Evolutionary conservation across 2,113 vertebrate genomes (phyloP).

Genomic region (Numenius arquata): DNA sequence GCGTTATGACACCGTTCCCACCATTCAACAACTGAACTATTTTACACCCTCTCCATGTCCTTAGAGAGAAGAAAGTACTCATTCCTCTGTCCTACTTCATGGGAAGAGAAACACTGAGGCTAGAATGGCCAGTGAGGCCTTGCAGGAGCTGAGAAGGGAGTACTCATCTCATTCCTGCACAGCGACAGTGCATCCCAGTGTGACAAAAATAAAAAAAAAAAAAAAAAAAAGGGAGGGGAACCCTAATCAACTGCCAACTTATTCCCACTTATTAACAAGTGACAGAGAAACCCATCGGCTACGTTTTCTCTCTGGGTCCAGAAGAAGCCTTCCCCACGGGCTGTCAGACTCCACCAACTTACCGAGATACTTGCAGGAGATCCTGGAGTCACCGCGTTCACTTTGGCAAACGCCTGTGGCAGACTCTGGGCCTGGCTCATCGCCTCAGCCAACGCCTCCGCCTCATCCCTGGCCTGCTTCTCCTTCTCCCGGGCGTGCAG

Average conservation of each 20-base stretch:
- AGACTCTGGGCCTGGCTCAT: conserved; percentile 56
- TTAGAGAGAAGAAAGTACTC: not conserved
- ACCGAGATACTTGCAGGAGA: conserved; percentile 89
- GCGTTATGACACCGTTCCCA: not conserved
- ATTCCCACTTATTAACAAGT: not conserved
- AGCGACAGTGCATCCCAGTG: rapidly evolving
- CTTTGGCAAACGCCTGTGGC: conserved; percentile 81
- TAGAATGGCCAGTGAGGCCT: not conserved
- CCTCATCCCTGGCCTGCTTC: conserved; percentile 80
- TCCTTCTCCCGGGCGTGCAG: conserved; percentile 88
- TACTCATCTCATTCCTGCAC: not conserved
- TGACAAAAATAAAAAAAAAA: not conserved
- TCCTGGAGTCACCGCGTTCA: conserved; percentile 82
- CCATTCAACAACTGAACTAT: not conserved
- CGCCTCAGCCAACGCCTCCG: conserved; percentile 70
- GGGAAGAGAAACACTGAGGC: not conserved
- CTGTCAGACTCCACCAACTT: conserved; percentile 4
- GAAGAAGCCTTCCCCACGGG: rapidly evolving
- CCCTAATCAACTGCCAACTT: not conserved
- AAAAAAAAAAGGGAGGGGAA: not conserved
- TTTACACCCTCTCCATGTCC: not conserved
- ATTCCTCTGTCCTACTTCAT: not conserved
- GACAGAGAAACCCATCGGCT: not conserved
- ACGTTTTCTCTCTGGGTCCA: not conserved
- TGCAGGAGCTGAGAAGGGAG: not conserved